Percentiles rank a stretch among this genome's conserved stretches.
Evolutionary conservation across 2,888 invertebrate species (phyloP).

Genomic region (Epirrita christyi): DNA sequence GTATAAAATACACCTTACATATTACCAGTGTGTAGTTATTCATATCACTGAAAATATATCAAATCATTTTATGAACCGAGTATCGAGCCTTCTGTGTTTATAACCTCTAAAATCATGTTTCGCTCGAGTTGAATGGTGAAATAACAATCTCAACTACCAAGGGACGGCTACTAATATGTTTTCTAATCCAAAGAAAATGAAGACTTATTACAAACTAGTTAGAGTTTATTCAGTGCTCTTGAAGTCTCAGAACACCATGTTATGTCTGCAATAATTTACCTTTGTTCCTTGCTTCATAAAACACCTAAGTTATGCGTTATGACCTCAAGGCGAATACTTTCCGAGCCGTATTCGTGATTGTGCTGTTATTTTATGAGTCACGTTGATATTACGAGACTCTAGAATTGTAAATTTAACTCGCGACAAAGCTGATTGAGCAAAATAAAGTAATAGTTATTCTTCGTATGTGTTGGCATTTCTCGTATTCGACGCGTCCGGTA

Average conservation of each 20-base stretch:
- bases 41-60: slow-evolving; percentile 3
- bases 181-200: slow-evolving; percentile 33
- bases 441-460: slow-evolving; percentile 42
- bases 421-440: slow-evolving; percentile 39
- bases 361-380: slow-evolving; percentile 58
- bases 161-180: slow-evolving; percentile 45
- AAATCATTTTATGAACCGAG: slow-evolving; percentile 3
- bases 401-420: slow-evolving; percentile 42
- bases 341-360: slow-evolving; percentile 53
- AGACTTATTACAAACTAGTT: slow-evolving; percentile 42
- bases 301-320: slow-evolving; percentile 59
- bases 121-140: slow-evolving; percentile 31
- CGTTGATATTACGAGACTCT: slow-evolving; percentile 40
- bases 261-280: slow-evolving; percentile 44
- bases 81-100: slow-evolving; percentile 15
- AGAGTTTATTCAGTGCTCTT: slow-evolving; percentile 46
- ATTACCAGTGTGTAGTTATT: slow-evolving; percentile 25
- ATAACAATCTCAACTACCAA: slow-evolving; percentile 32
- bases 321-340: slow-evolving; percentile 61
- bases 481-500: slow-evolving; percentile 35
- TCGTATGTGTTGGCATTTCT: slow-evolving; percentile 39
- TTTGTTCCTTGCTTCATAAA: slow-evolving; percentile 56
- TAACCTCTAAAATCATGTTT: slow-evolving; percentile 30
- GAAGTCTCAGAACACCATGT: slow-evolving; percentile 37
- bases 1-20: slow-evolving; percentile 46